Evolutionary conservation across 2,888 invertebrate species (phyloP), one percentile per base, ranked within the genome.

Genomic region (Nomada ferruginata): DNA sequence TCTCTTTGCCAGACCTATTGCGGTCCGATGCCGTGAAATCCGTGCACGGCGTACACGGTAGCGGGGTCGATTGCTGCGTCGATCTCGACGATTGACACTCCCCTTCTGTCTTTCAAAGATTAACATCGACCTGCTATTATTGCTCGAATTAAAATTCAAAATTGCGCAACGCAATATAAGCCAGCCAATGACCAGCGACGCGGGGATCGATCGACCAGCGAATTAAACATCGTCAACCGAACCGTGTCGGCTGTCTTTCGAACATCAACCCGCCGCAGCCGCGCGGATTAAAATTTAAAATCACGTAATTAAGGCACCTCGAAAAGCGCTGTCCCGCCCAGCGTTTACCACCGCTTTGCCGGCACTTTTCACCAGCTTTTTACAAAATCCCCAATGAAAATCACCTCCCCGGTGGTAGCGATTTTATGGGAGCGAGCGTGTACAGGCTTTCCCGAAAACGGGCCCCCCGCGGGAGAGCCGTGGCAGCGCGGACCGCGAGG

Each of bases 221-320:
- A 79, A 80, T 79, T 72, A 64, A 80, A 72, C 72, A 68, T 79
- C 15, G 79, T 80, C 80, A 47, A 61, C 71, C 65, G 71, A 57
- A 4, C 59, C 76, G 76, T 13, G 71, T 66, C 63, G 63, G 50
- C 73, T 73, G 80, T 80, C 80, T 53, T 68, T 52, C 44, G 57
- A 1, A 66, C 47, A 60, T 66, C 65, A 42, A 52, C 36, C 11
- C 11, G 13, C 52, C 15, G 44, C 44, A 18, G 26, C 20, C 60
- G 10, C n/a, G 20, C 29, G 61, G 42, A 73, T 81, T 69, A 29
- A 79, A 73, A 64, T 73, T 69, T 59, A 23, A 78, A 79, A 79
- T 66, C 71, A 4, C 53, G 60, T 42, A 61, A 71, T 79, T 66
- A 78, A 79, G 47, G 65, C 70, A 50, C 60, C 70, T 26, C 11